Evolutionary conservation across 2,113 vertebrate genomes (phyloP), one percentile per base, ranked within the genome.

Genomic region (Silurus asotus): DNA sequence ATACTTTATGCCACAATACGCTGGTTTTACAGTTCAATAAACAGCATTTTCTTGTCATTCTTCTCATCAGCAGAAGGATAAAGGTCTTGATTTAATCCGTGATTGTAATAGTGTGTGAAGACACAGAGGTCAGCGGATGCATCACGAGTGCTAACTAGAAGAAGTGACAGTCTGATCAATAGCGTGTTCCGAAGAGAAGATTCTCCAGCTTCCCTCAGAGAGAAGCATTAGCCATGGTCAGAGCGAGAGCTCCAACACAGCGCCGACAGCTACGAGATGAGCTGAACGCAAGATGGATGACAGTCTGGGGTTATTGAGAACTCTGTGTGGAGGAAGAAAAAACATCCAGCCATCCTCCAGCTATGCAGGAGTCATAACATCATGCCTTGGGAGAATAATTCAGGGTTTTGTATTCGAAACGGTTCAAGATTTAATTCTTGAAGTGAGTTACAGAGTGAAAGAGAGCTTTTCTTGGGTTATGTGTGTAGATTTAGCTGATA

Each of bases 281-380:
- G 58, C 77, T 59, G 45, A 76, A 81, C 58, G n/a, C 65, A 64
- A 84, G 84, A 88, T 86, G 65, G 88, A 88, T 86, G 75, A 62
- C 75, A 67, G 81, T 83, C 58, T 65, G 81, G 45, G 65, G 75
- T 83, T 86, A 86, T 83, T 88, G 84, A 83, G 65, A 78, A 28
- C 84, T 79, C 84, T 37, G 56, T 83, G 64, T 78, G 28, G 76
- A 58, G 81, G 37, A 10, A 58, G 72, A 48, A 45, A 77, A 81
- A 67, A 61, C 82, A 80, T 81, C 58, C 49, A 74, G 17, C 76
- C 82, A 15, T 37, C 19, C 69, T 61, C 51, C 81, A 65, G 65
- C 81, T 64, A 56, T 58, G 62, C 55, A 58, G 25, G 77, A 86
- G 65, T 72, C 64, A 81, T 86, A 84, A 77, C 58, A 84, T 48